Evolutionary conservation across 2,888 invertebrate species (phyloP).

Genomic region (Lamellibrachia columna): DNA sequence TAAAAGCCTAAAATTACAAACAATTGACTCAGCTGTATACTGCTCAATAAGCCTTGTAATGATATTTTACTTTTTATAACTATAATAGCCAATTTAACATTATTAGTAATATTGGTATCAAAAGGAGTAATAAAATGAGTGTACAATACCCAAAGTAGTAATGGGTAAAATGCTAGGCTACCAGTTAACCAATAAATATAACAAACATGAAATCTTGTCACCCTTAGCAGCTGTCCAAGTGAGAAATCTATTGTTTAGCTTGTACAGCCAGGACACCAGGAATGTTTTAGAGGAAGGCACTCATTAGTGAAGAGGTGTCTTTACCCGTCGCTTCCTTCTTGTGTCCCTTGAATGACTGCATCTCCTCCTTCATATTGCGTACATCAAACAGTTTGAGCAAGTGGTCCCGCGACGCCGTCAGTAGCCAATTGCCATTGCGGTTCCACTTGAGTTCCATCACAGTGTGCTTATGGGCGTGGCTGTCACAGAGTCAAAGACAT

Average conservation of each 20-base stretch:
- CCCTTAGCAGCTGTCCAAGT: conserved; percentile 8
- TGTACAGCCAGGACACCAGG: background rate
- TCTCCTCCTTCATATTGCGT: conserved; percentile 91
- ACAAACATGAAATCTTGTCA: background rate
- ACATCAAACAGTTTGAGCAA: conserved; percentile 97
- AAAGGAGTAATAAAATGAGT: background rate
- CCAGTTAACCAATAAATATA: background rate
- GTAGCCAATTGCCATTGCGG: conserved; percentile 98
- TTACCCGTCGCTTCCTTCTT: conserved; percentile 89
- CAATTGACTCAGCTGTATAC: background rate
- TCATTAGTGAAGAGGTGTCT: background rate
- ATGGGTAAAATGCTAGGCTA: background rate
- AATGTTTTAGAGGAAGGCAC: background rate
- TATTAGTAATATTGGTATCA: background rate
- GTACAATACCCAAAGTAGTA: background rate
- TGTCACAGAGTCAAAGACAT: conserved; percentile 54
- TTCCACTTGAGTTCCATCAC: conserved; percentile 99
- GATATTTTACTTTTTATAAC: background rate
- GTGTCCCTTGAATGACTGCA: conserved; percentile 97
- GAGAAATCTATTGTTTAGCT: background rate
- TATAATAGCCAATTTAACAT: background rate
- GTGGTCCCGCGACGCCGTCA: conserved; percentile 98
- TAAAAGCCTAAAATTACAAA: too few relatives aligned
- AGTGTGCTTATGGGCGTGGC: conserved; percentile 98
- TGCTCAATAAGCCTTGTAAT: background rate